Evolutionary conservation across 1,140 invertebrate genomes (phyloP).

Genomic region (Anagrus nilaparvatae): DNA sequence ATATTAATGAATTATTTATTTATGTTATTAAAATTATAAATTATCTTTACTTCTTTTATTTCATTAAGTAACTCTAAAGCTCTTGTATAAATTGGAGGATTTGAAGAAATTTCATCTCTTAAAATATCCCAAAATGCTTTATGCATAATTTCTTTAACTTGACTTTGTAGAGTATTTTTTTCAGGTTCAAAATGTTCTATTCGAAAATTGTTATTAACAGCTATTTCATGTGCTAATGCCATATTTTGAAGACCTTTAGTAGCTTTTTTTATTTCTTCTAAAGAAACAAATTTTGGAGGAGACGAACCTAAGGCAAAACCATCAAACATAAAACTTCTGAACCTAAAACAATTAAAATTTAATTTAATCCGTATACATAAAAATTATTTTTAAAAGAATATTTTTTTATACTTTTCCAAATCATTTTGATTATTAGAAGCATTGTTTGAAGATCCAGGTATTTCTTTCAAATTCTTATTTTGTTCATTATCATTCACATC

Average conservation of each 20-base stretch:
- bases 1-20: constrained; percentile 2
- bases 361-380: constrained; percentile 1
- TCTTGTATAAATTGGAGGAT: constrained; percentile 77
- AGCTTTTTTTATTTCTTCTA: constrained; percentile 84
- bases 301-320: constrained; percentile 53
- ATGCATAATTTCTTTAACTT: constrained; percentile 80
- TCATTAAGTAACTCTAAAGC: constrained; percentile 76
- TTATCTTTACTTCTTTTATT: constrained; percentile 64
- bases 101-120: constrained; percentile 60
- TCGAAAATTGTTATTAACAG: constrained; percentile 83
- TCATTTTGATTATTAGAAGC: constrained; percentile 20
- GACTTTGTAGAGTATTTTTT: constrained; percentile 65
- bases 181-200: constrained; percentile 71
- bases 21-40: constrained; percentile 4
- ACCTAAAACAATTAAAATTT: constrained; percentile 19
- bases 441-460: constrained; percentile 22
- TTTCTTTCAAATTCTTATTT: constrained; percentile 21
- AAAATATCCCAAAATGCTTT: constrained; percentile 91
- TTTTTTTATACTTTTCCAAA: constrained; percentile 14
- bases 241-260: constrained; percentile 86
- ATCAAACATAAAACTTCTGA: constrained; percentile 36
- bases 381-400: not conserved
- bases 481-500: constrained; percentile 22
- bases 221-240: constrained; percentile 91
- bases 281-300: constrained; percentile 77